phyloP scores from a whole-genome alignment of 2,888 invertebrate genomes.

The Ceriagrion tenellum region DNA sequence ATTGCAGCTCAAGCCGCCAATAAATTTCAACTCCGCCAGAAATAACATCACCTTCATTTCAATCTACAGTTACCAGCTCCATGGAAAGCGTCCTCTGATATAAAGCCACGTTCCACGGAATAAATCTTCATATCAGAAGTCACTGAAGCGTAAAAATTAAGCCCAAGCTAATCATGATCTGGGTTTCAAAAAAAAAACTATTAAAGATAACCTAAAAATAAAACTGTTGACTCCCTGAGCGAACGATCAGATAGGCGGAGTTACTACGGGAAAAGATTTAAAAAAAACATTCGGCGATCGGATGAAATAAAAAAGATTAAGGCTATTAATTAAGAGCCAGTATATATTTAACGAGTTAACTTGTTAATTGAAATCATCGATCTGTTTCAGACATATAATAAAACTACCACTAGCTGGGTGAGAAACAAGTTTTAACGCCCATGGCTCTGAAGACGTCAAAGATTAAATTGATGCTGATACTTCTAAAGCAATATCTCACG shows the following conservation, averaged over 20 bases:
- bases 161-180: neutral
- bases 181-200: neutral
- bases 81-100: neutral
- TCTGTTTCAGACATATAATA: neutral
- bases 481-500: neutral
- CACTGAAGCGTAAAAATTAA: neutral
- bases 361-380: conserved; percentile 7
- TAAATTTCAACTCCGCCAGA: neutral
- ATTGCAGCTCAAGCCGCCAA: neutral
- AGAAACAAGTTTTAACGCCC: neutral
- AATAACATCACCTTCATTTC: neutral
- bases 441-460: neutral
- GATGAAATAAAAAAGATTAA: neutral
- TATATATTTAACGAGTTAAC: neutral
- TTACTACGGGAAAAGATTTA: neutral
- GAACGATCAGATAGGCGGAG: neutral
- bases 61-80: neutral
- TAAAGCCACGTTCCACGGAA: neutral
- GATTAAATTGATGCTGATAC: neutral
- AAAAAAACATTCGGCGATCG: neutral
- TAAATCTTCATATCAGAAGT: neutral
- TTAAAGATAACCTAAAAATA: neutral
- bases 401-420: neutral
- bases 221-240: neutral
- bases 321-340: neutral